phyloP scores from a whole-genome alignment of 1,140 invertebrate genomes.

The Zophobas morio region DNA sequence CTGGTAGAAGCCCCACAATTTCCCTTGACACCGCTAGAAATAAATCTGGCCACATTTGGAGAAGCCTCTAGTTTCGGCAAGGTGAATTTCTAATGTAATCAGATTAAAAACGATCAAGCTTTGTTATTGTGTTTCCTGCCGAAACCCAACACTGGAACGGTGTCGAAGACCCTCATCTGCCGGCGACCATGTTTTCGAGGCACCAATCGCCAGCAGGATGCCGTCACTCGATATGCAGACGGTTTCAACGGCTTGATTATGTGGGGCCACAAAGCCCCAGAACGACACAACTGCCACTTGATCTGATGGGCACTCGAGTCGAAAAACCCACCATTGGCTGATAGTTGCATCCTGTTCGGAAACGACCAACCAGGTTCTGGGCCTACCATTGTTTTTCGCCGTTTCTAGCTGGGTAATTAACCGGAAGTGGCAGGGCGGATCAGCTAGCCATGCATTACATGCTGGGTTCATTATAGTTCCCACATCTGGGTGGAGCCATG shows the following conservation, averaged over 20 bases:
- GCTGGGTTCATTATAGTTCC: conserved; percentile 49
- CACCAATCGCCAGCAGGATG: conserved; percentile 27
- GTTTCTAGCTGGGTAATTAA: conserved; percentile 55
- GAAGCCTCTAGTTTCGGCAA: not conserved
- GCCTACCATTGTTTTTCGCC: conserved; percentile 52
- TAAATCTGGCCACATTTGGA: too few species aligned
- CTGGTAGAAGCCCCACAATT: too few species aligned
- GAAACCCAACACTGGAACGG: conserved; percentile 42
- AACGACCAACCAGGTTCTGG: conserved; percentile 54
- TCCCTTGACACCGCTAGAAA: too few species aligned
- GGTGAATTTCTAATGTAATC: conserved; percentile 24
- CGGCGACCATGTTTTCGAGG: conserved; percentile 29
- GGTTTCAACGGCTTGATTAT: conserved; percentile 19
- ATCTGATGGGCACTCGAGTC: conserved; percentile 51
- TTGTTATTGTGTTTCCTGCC: conserved; percentile 36
- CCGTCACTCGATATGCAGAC: conserved; percentile 41
- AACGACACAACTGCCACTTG: conserved; percentile 25
- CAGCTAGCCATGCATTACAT: conserved; percentile 45
- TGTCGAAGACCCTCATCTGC: conserved; percentile 43
- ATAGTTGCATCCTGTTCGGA: conserved; percentile 50
- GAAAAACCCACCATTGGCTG: conserved; percentile 53
- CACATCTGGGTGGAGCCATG: conserved; percentile 51
- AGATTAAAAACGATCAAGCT: conserved; percentile 24
- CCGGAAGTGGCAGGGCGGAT: conserved; percentile 57
- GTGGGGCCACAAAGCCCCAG: conserved; percentile 8